A percentile compares a stretch with the other conserved stretches of the same genome.
Conservation (phyloP, 2,888 invertebrate species). For the Unio delphinus region DNA sequence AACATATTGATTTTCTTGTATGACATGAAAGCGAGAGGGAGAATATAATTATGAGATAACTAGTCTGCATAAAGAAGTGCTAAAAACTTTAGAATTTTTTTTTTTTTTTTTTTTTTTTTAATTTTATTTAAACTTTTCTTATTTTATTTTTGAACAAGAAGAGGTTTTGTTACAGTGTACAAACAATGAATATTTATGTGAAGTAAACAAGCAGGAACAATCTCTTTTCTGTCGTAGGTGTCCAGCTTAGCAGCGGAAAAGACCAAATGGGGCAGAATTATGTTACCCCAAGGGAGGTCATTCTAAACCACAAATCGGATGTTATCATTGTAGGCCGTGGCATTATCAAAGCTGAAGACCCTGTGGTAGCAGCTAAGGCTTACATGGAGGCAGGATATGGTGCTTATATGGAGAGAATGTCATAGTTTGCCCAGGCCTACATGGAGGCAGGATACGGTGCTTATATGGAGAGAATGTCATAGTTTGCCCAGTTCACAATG, state of each 20-base stretch:
- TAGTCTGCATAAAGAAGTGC: too few relatives aligned
- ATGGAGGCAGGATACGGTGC: slow-evolving; percentile 83
- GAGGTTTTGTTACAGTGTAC: not conserved
- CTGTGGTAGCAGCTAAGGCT: slow-evolving; percentile 78
- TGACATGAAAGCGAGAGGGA: too few relatives aligned
- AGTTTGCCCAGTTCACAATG: too few relatives aligned
- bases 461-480: slow-evolving; percentile 64
- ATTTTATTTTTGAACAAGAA: not conserved
- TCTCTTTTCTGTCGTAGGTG: slow-evolving; percentile 75
- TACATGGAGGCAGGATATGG: slow-evolving; percentile 84
- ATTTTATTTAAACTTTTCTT: too few relatives aligned
- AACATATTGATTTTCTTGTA: too few relatives aligned
- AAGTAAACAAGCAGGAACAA: not conserved
- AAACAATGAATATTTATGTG: not conserved
- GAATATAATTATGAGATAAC: too few relatives aligned
- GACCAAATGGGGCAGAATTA: slow-evolving; percentile 92
- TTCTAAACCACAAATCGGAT: slow-evolving; percentile 88
- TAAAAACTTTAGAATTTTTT: too few relatives aligned
- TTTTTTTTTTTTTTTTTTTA: too few relatives aligned
- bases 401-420: slow-evolving; percentile 72
- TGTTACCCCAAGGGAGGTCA: slow-evolving; percentile 85
- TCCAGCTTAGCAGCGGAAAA: slow-evolving; percentile 79
- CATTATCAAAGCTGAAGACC: slow-evolving; percentile 77
- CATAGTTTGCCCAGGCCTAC: slow-evolving; percentile 73
- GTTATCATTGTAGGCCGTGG: slow-evolving; percentile 96